Evolutionary conservation across 2,113 vertebrate species (phyloP).

Genomic region (Nymphicus hollandicus): DNA sequence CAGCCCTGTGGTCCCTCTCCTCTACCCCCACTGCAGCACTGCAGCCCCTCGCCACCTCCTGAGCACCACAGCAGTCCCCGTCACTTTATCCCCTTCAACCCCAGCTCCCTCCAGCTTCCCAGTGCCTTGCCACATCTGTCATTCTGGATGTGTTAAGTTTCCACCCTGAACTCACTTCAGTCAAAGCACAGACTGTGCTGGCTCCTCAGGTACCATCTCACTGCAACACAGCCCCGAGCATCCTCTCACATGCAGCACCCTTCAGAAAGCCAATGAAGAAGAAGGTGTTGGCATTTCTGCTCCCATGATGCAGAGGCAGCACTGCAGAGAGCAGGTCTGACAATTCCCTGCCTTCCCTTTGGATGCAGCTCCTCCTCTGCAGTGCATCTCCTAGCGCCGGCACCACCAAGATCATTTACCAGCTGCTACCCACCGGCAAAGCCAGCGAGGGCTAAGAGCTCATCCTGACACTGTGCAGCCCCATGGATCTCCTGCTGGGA

Average conservation of each 20-base stretch:
- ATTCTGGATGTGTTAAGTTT: background rate
- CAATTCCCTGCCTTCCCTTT: background rate
- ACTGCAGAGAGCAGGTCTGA: background rate
- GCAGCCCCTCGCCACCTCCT: background rate
- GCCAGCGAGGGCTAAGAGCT: background rate
- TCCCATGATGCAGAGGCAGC: background rate
- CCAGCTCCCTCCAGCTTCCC: background rate
- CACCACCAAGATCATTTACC: background rate
- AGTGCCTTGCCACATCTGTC: background rate
- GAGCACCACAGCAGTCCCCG: background rate
- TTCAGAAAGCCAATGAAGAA: background rate
- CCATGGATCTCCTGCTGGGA: background rate
- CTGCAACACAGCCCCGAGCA: background rate
- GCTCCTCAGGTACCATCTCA: background rate
- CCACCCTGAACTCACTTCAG: background rate
- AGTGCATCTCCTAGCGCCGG: background rate
- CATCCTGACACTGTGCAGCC: fast-evolving
- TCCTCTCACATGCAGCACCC: background rate
- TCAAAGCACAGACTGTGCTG: background rate
- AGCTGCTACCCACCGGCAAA: background rate
- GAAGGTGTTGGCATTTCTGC: background rate
- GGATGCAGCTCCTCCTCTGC: background rate
- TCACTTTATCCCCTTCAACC: background rate
- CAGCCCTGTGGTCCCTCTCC: background rate
- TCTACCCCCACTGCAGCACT: fast-evolving